Base-by-base conservation (phyloP, 2,888 invertebrate genomes). In the Antitype chi region DNA sequence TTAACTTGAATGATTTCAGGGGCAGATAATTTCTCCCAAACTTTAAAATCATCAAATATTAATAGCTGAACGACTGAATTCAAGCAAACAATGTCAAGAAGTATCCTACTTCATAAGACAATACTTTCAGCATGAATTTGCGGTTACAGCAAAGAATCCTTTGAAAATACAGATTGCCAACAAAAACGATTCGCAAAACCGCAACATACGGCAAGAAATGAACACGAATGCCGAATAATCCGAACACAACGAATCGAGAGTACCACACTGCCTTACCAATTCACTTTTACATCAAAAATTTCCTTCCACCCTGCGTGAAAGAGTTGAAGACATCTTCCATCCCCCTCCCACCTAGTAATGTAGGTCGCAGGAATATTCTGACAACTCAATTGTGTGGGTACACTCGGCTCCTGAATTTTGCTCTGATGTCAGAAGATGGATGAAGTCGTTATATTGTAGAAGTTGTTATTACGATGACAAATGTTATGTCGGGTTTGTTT, bases 321-420 rank as follows among this genome's bases (percentile, higher is more conserved):
- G 70, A 72, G 79, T 78, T 68, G 70, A 64, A 68, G 49, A 28
- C 25, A 81, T 52, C 49, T n/a, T 49, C 49, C 43, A 13, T 82
- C 78, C 43, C 83, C 20, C 64, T 81, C 64, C 47, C 70, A 47
- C 70, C n/a, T 25, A 70, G 78, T 74, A 86, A 90, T 84, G 82
- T 89, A 87, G 89, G 90, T 89, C 86, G 87, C 76, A 74, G 81
- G 82, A 82, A 85, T 85, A 80, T 86, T 84, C 85, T 85, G 85
- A 88, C 89, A 87, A 89, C 86, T 89, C 89, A 89, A 90, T 90
- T 89, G 89, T 89, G 81, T 68, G 62, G 71, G 55, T 84, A 76
- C 74, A 57, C 64, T 28, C 62, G 52, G 55, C 52, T 70, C 38
- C 74, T 80, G 76, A 76, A 71, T 71, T 64, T 64, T 43, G 53